These are phyloP conservation scores for Polyergus mexicanus DNA, from an alignment of 1,140 invertebrate genomes.

Conservation along the genomic window DNA sequence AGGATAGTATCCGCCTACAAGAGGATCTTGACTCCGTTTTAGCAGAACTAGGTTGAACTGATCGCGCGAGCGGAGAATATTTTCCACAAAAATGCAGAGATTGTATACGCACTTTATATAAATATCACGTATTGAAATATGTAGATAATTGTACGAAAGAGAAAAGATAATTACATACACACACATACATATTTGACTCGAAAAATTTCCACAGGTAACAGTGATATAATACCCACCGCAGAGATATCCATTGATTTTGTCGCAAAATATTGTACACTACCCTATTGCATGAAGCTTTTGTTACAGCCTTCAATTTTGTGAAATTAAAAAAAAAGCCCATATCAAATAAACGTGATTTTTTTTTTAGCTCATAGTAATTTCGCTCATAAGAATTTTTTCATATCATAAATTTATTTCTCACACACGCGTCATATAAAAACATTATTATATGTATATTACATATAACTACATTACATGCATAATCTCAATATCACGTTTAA, in stretches of 20 bases:
- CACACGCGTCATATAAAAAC: background rate
- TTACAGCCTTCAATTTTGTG: background rate
- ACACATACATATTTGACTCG: conserved; percentile 59
- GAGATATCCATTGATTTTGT: background rate
- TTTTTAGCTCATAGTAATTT: background rate
- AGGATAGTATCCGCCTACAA: conserved; percentile 91
- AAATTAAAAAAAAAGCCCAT: background rate
- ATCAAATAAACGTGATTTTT: background rate
- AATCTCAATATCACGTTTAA: background rate
- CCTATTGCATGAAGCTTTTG: background rate
- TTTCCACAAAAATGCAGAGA: conserved; percentile 57
- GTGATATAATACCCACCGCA: background rate
- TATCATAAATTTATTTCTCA: background rate
- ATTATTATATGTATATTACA: background rate
- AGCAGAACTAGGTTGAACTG: conserved; percentile 89
- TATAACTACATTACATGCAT: background rate
- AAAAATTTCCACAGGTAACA: conserved; percentile 16
- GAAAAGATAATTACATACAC: conserved; percentile 30
- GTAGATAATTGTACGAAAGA: conserved; percentile 67
- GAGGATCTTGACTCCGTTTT: conserved; percentile 94
- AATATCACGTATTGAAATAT: conserved; percentile 70
- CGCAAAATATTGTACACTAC: conserved; percentile 28
- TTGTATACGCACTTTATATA: conserved; percentile 70
- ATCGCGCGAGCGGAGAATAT: conserved; percentile 32
- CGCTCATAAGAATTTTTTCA: background rate